Conservation (phyloP, 2,113 vertebrate species). For the Coreoperca whiteheadi region DNA sequence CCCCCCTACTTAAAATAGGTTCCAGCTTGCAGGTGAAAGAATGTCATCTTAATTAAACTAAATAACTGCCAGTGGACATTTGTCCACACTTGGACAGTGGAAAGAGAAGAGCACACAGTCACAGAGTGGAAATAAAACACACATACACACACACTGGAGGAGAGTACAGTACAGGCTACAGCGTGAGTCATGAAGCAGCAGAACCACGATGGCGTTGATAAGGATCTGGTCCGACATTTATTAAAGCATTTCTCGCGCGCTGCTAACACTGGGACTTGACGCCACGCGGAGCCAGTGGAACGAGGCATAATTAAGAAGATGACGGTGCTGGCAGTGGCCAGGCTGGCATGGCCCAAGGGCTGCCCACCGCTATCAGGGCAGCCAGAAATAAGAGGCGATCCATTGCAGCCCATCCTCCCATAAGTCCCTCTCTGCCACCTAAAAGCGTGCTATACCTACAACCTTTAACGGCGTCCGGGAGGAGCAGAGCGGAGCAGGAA, state of each 20-base stretch:
- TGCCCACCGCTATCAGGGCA: constrained; percentile 41
- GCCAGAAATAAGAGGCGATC: constrained; percentile 63
- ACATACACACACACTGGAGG: constrained; percentile 22
- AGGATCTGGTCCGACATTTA: constrained; percentile 53
- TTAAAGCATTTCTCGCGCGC: constrained; percentile 45
- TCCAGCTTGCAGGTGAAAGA: not conserved
- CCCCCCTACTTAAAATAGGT: not conserved
- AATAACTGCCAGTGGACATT: constrained; percentile 11
- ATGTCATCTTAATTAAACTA: constrained; percentile 20
- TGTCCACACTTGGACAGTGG: constrained; percentile 5
- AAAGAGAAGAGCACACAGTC: not conserved
- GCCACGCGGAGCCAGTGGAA: constrained; percentile 44
- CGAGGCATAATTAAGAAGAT: constrained; percentile 63
- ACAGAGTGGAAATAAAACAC: not conserved
- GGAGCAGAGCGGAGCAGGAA: constrained; percentile 38
- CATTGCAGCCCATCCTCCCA: constrained; percentile 60
- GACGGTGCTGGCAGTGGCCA: constrained; percentile 50
- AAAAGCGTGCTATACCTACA: constrained; percentile 31
- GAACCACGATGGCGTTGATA: constrained; percentile 35
- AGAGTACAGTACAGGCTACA: constrained; percentile 28
- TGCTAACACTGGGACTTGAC: constrained; percentile 41
- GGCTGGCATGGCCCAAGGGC: constrained; percentile 21
- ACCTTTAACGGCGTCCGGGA: not conserved
- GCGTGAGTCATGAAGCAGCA: constrained; percentile 61
- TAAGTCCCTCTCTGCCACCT: constrained; percentile 30